Conservation (phyloP, 1,140 invertebrate species). For the Uloborus diversus region DNA sequence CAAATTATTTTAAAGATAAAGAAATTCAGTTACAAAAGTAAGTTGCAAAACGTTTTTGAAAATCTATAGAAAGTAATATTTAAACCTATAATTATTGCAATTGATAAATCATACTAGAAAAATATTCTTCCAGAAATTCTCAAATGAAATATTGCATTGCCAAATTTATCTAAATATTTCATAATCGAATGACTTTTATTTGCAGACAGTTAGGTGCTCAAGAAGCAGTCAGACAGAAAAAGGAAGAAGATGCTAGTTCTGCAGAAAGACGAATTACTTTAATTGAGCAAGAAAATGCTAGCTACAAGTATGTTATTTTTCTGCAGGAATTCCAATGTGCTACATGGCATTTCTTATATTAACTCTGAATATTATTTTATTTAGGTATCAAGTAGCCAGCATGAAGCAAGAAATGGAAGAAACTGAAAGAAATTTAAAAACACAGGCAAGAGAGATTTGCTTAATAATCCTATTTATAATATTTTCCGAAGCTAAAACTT, state of each 20-base stretch:
- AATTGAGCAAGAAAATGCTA: constrained; percentile 77
- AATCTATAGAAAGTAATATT: not conserved
- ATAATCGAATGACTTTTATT: constrained; percentile 55
- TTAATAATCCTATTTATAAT: not conserved
- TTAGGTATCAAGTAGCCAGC: constrained; percentile 44
- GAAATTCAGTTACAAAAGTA: constrained; percentile 83
- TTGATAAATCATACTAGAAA: not conserved
- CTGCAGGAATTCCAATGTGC: not conserved
- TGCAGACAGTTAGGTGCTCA: constrained; percentile 80
- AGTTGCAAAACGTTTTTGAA: not conserved
- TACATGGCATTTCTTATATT: not conserved
- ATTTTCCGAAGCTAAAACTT: not conserved
- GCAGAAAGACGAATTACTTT: constrained; percentile 79
- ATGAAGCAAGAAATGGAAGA: constrained; percentile 56
- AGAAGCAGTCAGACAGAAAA: constrained; percentile 82
- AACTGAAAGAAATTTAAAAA: constrained; percentile 50
- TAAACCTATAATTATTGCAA: not conserved
- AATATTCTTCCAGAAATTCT: not conserved
- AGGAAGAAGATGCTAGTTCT: constrained; percentile 81
- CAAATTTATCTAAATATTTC: not conserved
- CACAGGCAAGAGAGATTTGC: constrained; percentile 35
- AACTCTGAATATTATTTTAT: not conserved
- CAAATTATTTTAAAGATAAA: constrained; percentile 88
- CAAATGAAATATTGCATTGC: not conserved
- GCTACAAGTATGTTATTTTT: constrained; percentile 51